These are phyloP conservation scores for Psammodynastes pulverulentus DNA, from an alignment of 2,113 vertebrate species.

Conservation along the genomic window DNA sequence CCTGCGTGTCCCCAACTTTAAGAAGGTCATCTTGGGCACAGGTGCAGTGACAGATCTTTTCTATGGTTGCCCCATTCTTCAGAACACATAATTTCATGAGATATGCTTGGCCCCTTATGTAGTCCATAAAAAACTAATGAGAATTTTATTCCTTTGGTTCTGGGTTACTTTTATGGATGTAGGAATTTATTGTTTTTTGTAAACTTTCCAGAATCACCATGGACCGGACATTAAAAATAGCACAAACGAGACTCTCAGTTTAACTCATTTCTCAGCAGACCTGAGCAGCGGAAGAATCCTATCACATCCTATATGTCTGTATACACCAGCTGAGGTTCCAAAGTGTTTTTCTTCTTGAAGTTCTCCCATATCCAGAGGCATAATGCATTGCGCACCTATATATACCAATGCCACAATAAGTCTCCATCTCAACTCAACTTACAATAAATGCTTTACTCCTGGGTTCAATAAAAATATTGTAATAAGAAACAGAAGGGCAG, in stretches of 20 bases:
- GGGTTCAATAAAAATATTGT: not conserved
- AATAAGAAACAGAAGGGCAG: fast-evolving
- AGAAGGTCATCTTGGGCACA: not conserved
- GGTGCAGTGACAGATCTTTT: not conserved
- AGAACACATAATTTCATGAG: not conserved
- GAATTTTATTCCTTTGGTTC: not conserved
- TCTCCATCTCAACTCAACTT: not conserved
- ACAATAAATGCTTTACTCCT: not conserved
- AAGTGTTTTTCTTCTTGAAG: too few species aligned
- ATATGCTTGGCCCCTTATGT: not conserved
- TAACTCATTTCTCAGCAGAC: not conserved
- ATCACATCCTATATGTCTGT: not conserved
- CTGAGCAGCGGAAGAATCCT: not conserved
- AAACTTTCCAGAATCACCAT: not conserved
- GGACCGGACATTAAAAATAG: not conserved
- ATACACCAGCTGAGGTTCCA: not conserved
- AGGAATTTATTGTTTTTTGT: not conserved
- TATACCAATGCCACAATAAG: not conserved
- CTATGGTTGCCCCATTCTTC: not conserved
- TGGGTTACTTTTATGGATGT: not conserved
- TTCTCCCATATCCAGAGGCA: not conserved
- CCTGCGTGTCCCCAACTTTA: not conserved
- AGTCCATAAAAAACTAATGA: not conserved
- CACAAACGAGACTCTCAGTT: not conserved
- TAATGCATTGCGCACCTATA: not conserved